These are phyloP conservation scores for Odontesthes bonariensis DNA, from an alignment of 2,113 vertebrate genomes.

Conservation along the genomic window DNA sequence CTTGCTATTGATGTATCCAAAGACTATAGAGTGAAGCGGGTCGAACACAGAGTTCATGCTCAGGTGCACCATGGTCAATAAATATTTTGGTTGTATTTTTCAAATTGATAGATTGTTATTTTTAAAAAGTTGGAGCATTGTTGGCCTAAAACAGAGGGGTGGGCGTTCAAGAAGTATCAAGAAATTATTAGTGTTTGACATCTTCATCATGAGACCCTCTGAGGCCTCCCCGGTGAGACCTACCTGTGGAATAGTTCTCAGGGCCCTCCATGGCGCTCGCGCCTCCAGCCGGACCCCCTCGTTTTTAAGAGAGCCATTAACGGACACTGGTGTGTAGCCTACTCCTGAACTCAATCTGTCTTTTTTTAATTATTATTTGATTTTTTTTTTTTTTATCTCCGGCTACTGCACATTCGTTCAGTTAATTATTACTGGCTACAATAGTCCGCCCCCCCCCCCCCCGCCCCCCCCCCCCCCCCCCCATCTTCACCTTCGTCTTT, in stretches of 20 bases:
- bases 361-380: constrained; percentile 42
- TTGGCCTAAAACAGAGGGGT: too few relatives aligned
- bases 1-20: too few relatives aligned
- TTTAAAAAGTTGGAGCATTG: too few relatives aligned
- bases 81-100: too few relatives aligned
- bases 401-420: constrained; percentile 89
- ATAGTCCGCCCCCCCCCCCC: constrained; percentile 72
- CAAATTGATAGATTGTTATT: too few relatives aligned
- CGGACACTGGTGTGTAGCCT: constrained; percentile 74
- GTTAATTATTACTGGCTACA: constrained; percentile 94
- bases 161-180: too few relatives aligned
- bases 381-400: constrained; percentile 34
- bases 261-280: constrained; percentile 16
- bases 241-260: constrained; percentile 68
- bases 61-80: too few relatives aligned
- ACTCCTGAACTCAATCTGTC: constrained; percentile 87
- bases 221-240: constrained; percentile 37
- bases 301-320: constrained; percentile 79
- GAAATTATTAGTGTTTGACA: too few relatives aligned
- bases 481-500: constrained; percentile 19
- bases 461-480: background rate
- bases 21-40: too few relatives aligned
- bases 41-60: too few relatives aligned
- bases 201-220: background rate
- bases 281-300: constrained; percentile 26